These are phyloP conservation scores for Neolamprologus sp. DNA, from an alignment of 2,113 vertebrate genomes.

Conservation along the genomic window DNA sequence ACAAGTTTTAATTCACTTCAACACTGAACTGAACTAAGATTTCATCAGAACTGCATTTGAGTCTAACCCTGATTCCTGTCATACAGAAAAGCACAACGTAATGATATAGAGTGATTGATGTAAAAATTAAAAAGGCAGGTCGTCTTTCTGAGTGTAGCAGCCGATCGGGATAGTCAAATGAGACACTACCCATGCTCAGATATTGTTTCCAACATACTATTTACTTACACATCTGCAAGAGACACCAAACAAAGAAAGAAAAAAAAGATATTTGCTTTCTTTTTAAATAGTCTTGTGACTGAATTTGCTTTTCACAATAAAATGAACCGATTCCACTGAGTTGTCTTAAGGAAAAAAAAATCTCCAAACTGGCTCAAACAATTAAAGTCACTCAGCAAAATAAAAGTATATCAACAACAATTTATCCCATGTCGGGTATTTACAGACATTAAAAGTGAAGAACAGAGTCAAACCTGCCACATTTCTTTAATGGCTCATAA, in stretches of 20 bases:
- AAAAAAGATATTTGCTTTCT: not conserved
- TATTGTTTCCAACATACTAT: constrained; percentile 27
- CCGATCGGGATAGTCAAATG: constrained; percentile 3
- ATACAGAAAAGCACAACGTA: constrained; percentile 51
- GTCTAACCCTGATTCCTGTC: constrained; percentile 66
- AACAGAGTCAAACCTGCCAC: constrained; percentile 44
- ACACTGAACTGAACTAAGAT: constrained; percentile 49
- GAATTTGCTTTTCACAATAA: constrained; percentile 16
- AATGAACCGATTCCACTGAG: constrained; percentile 23
- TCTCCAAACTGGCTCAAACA: constrained; percentile 65
- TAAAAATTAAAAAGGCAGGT: constrained; percentile 32
- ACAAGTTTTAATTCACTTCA: constrained; percentile 69
- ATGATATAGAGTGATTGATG: not conserved
- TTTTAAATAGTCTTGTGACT: constrained; percentile 49
- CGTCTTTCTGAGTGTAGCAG: constrained; percentile 40
- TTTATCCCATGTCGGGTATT: constrained; percentile 43
- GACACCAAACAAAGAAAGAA: constrained; percentile 5
- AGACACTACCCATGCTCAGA: constrained; percentile 15
- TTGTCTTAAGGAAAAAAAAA: not conserved
- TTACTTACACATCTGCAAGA: constrained; percentile 45
- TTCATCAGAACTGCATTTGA: constrained; percentile 50
- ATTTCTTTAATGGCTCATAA: constrained; percentile 56
- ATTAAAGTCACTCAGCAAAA: constrained; percentile 35
- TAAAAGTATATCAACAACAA: constrained; percentile 40
- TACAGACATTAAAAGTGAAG: constrained; percentile 58